phyloP scores from a whole-genome alignment of 2,888 invertebrate species.

The Cynaeus angustus region DNA sequence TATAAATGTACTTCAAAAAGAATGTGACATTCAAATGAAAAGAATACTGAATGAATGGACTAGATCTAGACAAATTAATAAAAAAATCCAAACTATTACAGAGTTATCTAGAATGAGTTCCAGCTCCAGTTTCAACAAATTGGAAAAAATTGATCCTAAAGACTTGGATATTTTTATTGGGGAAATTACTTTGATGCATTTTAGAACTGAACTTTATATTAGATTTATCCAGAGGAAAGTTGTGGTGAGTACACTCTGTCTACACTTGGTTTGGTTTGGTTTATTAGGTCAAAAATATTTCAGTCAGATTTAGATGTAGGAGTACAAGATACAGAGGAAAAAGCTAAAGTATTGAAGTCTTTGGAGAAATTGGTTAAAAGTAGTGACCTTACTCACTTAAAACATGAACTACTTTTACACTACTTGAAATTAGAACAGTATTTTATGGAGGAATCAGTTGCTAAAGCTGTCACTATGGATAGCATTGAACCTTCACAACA shows the following conservation, averaged over 20 bases:
- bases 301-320: constrained; percentile 80
- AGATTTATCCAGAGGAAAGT: constrained; percentile 88
- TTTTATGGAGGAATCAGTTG: constrained; percentile 95
- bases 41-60: constrained; percentile 83
- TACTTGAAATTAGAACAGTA: constrained; percentile 95
- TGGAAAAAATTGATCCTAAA: constrained; percentile 83
- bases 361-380: constrained; percentile 81
- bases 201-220: constrained; percentile 92
- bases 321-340: constrained; percentile 72
- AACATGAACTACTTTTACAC: constrained; percentile 88
- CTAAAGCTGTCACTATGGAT: constrained; percentile 91
- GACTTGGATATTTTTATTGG: constrained; percentile 90
- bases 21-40: constrained; percentile 82
- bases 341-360: constrained; percentile 70
- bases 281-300: constrained; percentile 1
- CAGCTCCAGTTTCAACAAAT: constrained; percentile 68
- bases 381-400: constrained; percentile 83
- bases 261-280: neutral
- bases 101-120: constrained; percentile 73
- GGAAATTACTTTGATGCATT: constrained; percentile 94
- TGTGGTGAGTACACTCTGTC: constrained; percentile 76
- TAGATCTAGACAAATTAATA: constrained; percentile 78
- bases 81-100: constrained; percentile 78
- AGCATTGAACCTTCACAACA: constrained; percentile 80
- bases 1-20: constrained; percentile 82